A percentile compares a stretch with the other conserved stretches of the same genome.
phyloP scores from a whole-genome alignment of 2,797 vertebrate species.

The Thamnophis elegans region DNA sequence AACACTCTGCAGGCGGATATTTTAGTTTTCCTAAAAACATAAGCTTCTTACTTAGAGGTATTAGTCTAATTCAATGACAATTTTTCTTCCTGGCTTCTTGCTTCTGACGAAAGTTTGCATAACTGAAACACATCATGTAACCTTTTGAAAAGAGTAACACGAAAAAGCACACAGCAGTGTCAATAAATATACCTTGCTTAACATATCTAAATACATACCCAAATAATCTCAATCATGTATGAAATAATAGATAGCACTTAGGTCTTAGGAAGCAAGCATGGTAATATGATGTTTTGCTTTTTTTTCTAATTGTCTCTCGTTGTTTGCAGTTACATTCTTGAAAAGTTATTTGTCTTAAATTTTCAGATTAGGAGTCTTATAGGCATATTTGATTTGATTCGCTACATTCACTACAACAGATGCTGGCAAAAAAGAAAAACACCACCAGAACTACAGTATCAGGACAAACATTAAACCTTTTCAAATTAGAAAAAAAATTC shows the following conservation, averaged over 20 bases:
- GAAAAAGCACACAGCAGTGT: slow-evolving; percentile 35
- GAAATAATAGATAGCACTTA: slow-evolving; percentile 12
- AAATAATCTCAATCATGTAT: slow-evolving; percentile 46
- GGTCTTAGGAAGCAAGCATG: slow-evolving; percentile 25
- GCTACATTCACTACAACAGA: slow-evolving; percentile 51
- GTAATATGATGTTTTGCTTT: slow-evolving; percentile 24
- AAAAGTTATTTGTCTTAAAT: slow-evolving; percentile 16
- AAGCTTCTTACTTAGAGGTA: slow-evolving; percentile 81
- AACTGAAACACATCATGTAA: slow-evolving; percentile 45
- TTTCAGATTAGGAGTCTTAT: not conserved
- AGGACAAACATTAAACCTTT: slow-evolving; percentile 24
- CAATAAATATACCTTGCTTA: slow-evolving; percentile 37
- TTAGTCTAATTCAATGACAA: slow-evolving; percentile 71
- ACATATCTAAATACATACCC: slow-evolving; percentile 45
- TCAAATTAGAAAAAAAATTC: slow-evolving; percentile 39
- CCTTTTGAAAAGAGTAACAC: slow-evolving; percentile 46
- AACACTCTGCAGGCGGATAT: slow-evolving; percentile 82
- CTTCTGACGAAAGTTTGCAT: not conserved
- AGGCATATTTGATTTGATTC: not conserved
- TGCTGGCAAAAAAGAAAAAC: slow-evolving; percentile 48
- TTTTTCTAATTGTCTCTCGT: slow-evolving; percentile 43
- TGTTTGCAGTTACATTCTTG: slow-evolving; percentile 35
- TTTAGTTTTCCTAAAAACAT: slow-evolving; percentile 79
- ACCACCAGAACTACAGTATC: slow-evolving; percentile 45
- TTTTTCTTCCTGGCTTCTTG: slow-evolving; percentile 65